phyloP scores from a whole-genome alignment of 2,888 invertebrate genomes.

The Sericinus montela region DNA sequence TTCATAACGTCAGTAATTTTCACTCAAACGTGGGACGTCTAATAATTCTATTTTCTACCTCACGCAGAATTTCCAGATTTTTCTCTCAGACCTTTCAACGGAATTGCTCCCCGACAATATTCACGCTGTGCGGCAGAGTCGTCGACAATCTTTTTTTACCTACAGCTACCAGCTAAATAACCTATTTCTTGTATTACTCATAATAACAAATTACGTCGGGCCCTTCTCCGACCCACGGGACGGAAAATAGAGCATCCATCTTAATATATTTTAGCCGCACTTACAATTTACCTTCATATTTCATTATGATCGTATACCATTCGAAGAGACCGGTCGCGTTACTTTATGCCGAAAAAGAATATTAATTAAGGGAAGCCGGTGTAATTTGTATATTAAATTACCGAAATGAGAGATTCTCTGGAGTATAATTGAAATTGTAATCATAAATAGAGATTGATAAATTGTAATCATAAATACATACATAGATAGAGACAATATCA shows the following conservation, averaged over 20 bases:
- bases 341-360: constrained; percentile 7
- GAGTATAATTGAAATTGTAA: constrained; percentile 3
- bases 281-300: constrained; percentile 14
- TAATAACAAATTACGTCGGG: constrained; percentile 13
- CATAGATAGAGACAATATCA: too few relatives aligned
- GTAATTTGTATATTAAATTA: constrained; percentile 5
- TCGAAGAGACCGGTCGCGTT: not conserved
- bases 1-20: constrained; percentile 1
- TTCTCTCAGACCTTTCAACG: constrained; percentile 16
- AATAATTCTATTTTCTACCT: constrained; percentile 12
- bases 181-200: constrained; percentile 15
- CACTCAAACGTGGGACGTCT: not conserved
- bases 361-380: constrained; percentile 9
- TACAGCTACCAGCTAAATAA: constrained; percentile 19
- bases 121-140: constrained; percentile 12
- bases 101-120: constrained; percentile 21
- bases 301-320: constrained; percentile 15
- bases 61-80: not conserved
- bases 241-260: constrained; percentile 11
- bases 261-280: constrained; percentile 15
- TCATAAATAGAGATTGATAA: too few relatives aligned
- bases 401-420: constrained; percentile 6
- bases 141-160: constrained; percentile 16
- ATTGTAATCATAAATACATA: too few relatives aligned
- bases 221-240: constrained; percentile 6